Evolutionary conservation across 2,888 invertebrate species (phyloP), one percentile per base, ranked within the genome.

Genomic region (Ferrisia virgata): DNA sequence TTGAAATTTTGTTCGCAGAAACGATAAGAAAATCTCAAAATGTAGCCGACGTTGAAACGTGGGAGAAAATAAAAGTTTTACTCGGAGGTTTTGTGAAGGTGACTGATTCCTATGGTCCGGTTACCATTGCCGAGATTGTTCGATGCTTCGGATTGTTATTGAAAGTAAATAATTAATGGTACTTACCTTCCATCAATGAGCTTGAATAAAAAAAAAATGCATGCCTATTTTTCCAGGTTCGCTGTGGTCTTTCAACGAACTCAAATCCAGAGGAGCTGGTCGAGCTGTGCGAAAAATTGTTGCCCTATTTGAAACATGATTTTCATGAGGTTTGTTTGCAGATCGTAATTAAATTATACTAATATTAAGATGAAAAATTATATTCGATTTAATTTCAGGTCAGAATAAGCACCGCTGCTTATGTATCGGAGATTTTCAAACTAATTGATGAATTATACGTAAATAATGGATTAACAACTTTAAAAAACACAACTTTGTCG

Each of bases 101-200:
- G 31, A 39, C 72, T 0, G 4, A 13, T 0, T 6, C 39, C 13
- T n/a, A 43, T 33, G 83, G 83, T 1, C 15, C 43, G 22, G 22
- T n/a, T 31, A 47, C 47, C 1, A 39, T 72, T 31, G 18, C 43
- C 3, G 83, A 83, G 13, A 31, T 83, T 1, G 76, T 76, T 43
- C 72, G 43, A 28, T 76, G 83, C 47, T 72, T 31, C 5, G 80
- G 80, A 53, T 80, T 80, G 9, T 80, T 80, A 22, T 13, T 53
- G 9, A 80, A 53, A 8, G 80, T 80, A 22, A 47, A 43, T 43
- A n/a, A 22, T 53, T 36, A 36, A 4, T n/a, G n/a, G n/a, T n/a
- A n/a, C n/a, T n/a, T n/a, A n/a, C n/a, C n/a, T n/a, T n/a, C n/a
- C n/a, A n/a, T n/a, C n/a, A n/a, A n/a, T n/a, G n/a, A n/a, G n/a